Percentiles rank a stretch among this genome's conserved stretches.
Conservation (phyloP, 2,797 vertebrate genomes). For the Rhincodon typus region DNA sequence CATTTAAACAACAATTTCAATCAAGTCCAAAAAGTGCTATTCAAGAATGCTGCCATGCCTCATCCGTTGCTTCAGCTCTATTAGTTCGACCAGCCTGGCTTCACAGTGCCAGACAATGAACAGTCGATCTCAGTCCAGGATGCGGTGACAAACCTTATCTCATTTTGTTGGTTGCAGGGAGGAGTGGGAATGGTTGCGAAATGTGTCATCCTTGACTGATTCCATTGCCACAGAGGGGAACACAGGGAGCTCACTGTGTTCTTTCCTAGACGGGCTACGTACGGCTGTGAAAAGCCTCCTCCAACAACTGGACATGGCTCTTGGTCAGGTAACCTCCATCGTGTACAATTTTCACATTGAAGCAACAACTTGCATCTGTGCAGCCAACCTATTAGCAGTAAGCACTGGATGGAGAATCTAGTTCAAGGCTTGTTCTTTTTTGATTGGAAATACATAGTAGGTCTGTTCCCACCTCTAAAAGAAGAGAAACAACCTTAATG, state of each 20-base stretch:
- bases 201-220: conserved; percentile 45
- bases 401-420: neutral
- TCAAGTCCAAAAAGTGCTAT: neutral
- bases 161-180: conserved; percentile 50
- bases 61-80: neutral
- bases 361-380: too few relatives aligned
- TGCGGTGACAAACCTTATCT: neutral
- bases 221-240: conserved; percentile 43
- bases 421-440: neutral
- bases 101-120: neutral
- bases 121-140: neutral
- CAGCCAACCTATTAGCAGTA: neutral
- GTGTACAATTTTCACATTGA: neutral
- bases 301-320: conserved; percentile 66
- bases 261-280: conserved; percentile 55
- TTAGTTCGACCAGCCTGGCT: neutral
- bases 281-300: conserved; percentile 58
- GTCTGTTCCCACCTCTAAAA: neutral
- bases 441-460: neutral
- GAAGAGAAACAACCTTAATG: neutral
- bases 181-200: conserved; percentile 67
- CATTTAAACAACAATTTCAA: neutral
- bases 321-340: conserved; percentile 56
- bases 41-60: neutral
- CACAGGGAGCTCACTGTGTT: conserved; percentile 49